phyloP scores from a whole-genome alignment of 92 coral and sea anemone genomes.

The Bergia sp. region DNA sequence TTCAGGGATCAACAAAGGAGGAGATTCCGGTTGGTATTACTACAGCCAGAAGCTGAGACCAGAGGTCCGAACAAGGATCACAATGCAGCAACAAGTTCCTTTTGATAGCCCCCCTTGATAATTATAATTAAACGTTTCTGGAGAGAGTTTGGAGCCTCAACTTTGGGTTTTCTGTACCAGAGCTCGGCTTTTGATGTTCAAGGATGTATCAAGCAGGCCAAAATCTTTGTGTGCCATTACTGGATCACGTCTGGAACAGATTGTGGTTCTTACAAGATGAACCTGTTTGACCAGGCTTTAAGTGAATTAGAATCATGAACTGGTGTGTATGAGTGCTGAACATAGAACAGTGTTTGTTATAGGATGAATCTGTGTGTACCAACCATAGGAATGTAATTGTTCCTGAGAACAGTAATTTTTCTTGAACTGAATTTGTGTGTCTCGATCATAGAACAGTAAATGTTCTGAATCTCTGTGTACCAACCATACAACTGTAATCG shows the following conservation, averaged over 20 bases:
- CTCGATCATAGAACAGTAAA: too few relatives aligned
- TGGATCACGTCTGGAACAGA: neutral
- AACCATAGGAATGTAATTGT: too few relatives aligned
- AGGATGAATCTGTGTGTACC: too few relatives aligned
- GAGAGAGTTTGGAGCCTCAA: neutral
- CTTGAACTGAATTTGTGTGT: too few relatives aligned
- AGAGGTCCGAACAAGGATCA: slow-evolving; percentile 54
- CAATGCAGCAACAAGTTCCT: slow-evolving; percentile 53
- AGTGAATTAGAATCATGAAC: too few relatives aligned
- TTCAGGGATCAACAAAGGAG: slow-evolving; percentile 84
- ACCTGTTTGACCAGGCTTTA: too few relatives aligned
- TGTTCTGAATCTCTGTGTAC: too few relatives aligned
- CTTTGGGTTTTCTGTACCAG: neutral
- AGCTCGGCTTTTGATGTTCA: neutral
- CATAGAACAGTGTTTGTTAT: too few relatives aligned
- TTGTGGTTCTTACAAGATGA: too few relatives aligned
- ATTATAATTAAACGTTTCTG: neutral
- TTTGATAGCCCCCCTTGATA: slow-evolving; percentile 77
- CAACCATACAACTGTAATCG: too few relatives aligned
- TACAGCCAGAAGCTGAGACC: slow-evolving; percentile 79
- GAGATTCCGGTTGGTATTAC: slow-evolving; percentile 88
- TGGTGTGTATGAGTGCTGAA: too few relatives aligned
- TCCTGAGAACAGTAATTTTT: too few relatives aligned
- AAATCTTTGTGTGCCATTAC: neutral
- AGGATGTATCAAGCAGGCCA: neutral